Evolutionary conservation across 2,888 invertebrate genomes (phyloP).

Genomic region (Lasioglossum malachurum): DNA sequence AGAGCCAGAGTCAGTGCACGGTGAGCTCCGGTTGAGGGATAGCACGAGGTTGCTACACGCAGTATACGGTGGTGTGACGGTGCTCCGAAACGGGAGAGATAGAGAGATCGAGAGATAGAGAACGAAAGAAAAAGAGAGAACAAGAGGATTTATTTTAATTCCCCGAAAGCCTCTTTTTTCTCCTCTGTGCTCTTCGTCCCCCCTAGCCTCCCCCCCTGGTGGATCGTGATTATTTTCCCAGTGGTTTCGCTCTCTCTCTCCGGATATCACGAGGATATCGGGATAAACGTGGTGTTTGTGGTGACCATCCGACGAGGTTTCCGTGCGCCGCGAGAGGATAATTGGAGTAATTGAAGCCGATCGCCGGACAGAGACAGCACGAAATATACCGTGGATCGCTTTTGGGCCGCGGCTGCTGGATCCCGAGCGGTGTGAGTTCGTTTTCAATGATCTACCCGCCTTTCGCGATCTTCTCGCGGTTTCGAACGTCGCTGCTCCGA

Average conservation of each 20-base stretch:
- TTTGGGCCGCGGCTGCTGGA: background rate
- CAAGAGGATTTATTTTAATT: background rate
- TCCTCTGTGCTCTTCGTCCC: background rate
- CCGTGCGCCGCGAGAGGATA: background rate
- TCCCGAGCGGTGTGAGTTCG: background rate
- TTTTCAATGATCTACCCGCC: background rate
- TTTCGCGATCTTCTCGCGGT: background rate
- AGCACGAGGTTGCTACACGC: constrained; percentile 43
- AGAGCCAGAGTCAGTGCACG: constrained; percentile 53
- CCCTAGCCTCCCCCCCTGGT: background rate
- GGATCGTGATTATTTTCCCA: constrained; percentile 2
- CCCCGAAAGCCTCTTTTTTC: background rate
- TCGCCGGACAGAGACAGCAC: background rate
- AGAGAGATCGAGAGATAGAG: background rate
- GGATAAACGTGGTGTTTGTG: constrained; percentile 13
- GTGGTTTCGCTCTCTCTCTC: background rate
- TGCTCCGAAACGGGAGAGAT: background rate
- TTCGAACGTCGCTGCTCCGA: no score
- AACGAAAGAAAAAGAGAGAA: background rate
- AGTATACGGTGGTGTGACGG: constrained; percentile 14
- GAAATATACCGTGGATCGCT: background rate
- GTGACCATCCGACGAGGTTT: background rate
- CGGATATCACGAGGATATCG: background rate
- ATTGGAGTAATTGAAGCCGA: constrained; percentile 16
- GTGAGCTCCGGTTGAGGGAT: constrained; percentile 49